A percentile compares a stretch with the other conserved stretches of the same genome.
Evolutionary conservation across 2,888 invertebrate genomes (phyloP).

Genomic region (Clanis bilineata): DNA sequence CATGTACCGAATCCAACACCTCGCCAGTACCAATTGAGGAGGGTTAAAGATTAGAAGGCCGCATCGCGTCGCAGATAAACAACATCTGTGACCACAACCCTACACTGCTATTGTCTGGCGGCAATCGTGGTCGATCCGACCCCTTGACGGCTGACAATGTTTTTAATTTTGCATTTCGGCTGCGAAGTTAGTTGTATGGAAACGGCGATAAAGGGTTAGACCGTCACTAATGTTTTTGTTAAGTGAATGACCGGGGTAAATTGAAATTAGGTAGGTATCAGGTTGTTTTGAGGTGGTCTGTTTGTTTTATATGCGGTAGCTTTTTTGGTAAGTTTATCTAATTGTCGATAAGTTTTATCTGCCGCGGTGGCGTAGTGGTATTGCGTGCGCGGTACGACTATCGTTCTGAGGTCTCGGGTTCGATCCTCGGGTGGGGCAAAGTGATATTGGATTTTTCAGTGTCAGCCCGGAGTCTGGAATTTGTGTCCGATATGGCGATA

Average conservation of each 20-base stretch:
- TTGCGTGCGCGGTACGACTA: too few relatives aligned
- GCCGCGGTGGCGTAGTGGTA: too few relatives aligned
- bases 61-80: constrained; percentile 60
- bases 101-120: constrained; percentile 49
- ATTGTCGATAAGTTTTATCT: too few relatives aligned
- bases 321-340: not conserved
- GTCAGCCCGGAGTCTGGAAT: too few relatives aligned
- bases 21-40: constrained; percentile 30
- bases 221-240: constrained; percentile 10
- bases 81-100: constrained; percentile 73
- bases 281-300: not conserved
- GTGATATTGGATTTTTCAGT: too few relatives aligned
- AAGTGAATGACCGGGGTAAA: constrained; percentile 9
- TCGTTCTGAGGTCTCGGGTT: too few relatives aligned
- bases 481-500: too few relatives aligned
- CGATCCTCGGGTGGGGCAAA: too few relatives aligned
- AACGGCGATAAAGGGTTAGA: constrained; percentile 11
- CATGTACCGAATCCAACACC: constrained; percentile 25
- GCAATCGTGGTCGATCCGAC: constrained; percentile 43
- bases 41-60: constrained; percentile 56
- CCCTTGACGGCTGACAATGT: constrained; percentile 43
- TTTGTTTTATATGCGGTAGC: not conserved
- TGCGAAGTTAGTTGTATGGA: constrained; percentile 21
- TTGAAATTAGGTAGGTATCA: constrained; percentile 8
- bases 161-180: constrained; percentile 45